Conservation (phyloP, 2,888 invertebrate genomes). For the Notodonta dromedarius region DNA sequence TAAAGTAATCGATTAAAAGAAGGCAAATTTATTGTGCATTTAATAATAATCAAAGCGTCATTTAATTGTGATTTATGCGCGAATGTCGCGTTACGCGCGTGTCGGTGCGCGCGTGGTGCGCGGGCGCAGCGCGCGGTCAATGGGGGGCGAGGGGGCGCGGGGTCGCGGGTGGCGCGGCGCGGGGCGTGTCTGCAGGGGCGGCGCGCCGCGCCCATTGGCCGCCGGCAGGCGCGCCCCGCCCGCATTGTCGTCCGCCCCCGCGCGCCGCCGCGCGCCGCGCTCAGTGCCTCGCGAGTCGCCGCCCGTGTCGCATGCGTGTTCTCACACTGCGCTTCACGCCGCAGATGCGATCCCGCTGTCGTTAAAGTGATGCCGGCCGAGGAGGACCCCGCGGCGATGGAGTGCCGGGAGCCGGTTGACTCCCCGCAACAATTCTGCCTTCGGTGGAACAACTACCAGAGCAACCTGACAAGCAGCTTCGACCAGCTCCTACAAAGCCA, state of each 20-base stretch:
- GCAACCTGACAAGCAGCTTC: constrained; percentile 94
- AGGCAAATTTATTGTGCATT: constrained; percentile 28
- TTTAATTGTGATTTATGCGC: constrained; percentile 42
- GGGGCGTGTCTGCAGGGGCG: constrained; percentile 48
- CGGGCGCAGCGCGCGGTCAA: constrained; percentile 35
- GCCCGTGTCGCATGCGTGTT: constrained; percentile 61
- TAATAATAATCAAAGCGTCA: constrained; percentile 30
- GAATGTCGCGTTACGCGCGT: constrained; percentile 24
- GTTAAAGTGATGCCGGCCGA: constrained; percentile 77
- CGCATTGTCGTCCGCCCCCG: constrained; percentile 44
- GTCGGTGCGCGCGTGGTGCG: constrained; percentile 24
- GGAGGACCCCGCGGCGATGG: constrained; percentile 77
- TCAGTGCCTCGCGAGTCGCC: constrained; percentile 75
- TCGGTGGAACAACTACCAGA: constrained; percentile 97
- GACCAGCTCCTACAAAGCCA: constrained; percentile 95
- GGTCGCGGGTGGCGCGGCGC: constrained; percentile 42
- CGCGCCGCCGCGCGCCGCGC: constrained; percentile 48
- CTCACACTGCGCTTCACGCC: constrained; percentile 60
- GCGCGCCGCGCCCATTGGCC: constrained; percentile 58
- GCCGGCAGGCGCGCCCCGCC: constrained; percentile 46
- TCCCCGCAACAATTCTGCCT: constrained; percentile 96
- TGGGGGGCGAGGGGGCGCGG: constrained; percentile 35
- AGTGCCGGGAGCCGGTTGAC: constrained; percentile 71
- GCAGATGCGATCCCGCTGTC: constrained; percentile 73
- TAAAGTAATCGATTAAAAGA: constrained; percentile 23